These are phyloP conservation scores for Betta splendens DNA, from an alignment of 2,797 vertebrate genomes.

Conservation along the genomic window DNA sequence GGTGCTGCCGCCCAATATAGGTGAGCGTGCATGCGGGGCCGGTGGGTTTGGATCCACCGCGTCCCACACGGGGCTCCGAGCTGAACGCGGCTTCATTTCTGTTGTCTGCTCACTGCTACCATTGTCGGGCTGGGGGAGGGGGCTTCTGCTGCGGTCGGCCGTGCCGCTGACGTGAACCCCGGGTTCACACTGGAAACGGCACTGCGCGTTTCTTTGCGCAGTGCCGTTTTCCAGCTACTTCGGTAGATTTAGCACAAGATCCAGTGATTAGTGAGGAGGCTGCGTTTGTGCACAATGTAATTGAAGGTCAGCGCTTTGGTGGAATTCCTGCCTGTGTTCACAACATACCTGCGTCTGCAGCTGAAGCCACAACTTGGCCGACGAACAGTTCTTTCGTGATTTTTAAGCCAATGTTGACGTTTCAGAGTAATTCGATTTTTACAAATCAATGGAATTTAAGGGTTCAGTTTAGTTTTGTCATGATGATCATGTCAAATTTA, in stretches of 20 bases:
- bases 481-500: no score
- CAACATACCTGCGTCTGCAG: no score
- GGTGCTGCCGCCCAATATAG: conserved; percentile 97
- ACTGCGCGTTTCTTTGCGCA: background rate
- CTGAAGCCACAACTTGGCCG: no score
- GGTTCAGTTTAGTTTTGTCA: no score
- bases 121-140: conserved; percentile 75
- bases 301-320: background rate
- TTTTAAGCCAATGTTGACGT: no score
- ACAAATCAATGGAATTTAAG: no score
- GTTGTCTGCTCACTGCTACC: conserved; percentile 20
- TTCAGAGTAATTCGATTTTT: no score
- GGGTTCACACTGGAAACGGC: background rate
- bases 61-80: no score
- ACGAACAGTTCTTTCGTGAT: no score
- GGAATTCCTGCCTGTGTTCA: no score
- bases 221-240: no score
- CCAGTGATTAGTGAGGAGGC: background rate
- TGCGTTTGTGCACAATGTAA: background rate
- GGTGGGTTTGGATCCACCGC: fast-evolving
- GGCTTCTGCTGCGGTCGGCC: conserved; percentile 31
- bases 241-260: background rate
- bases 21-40: conserved; percentile 59
- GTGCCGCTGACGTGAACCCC: background rate
- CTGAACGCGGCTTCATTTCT: background rate